These are phyloP conservation scores for Drosophila persimilis DNA, from an alignment of 1,140 invertebrate genomes.

Conservation along the genomic window DNA sequence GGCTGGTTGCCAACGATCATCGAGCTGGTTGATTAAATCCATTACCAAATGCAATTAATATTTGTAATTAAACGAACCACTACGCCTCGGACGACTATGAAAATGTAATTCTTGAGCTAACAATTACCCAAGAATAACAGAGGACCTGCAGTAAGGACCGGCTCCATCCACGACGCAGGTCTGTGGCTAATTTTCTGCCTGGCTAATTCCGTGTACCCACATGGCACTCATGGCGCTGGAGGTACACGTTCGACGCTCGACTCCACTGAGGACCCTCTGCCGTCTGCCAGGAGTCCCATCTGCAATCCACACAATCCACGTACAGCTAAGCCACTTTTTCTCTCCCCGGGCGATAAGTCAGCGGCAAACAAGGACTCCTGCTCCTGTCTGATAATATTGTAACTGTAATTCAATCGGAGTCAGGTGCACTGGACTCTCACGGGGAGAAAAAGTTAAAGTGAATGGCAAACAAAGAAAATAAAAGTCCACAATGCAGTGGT, in stretches of 20 bases:
- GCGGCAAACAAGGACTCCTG: constrained; percentile 34
- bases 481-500: constrained; percentile 74
- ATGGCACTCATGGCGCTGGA: constrained; percentile 1
- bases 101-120: no score
- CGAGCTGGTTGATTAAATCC: no score
- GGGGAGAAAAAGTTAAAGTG: constrained; percentile 29
- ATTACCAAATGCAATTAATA: no score
- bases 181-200: constrained; percentile 31
- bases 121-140: constrained; percentile 1
- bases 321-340: neutral
- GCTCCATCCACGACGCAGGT: neutral
- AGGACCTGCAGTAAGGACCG: neutral
- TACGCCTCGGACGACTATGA: no score
- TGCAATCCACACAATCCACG: constrained; percentile 1
- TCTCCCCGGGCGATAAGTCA: constrained; percentile 16
- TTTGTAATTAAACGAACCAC: no score
- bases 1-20: neutral
- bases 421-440: constrained; percentile 30
- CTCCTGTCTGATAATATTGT: constrained; percentile 60
- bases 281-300: constrained; percentile 4
- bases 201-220: constrained; percentile 19
- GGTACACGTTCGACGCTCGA: neutral
- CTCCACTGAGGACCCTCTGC: neutral
- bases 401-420: constrained; percentile 70
- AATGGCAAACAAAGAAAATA: constrained; percentile 47